Evolutionary conservation across 2,888 invertebrate species (phyloP).

Genomic region (Andrena flavipes): DNA sequence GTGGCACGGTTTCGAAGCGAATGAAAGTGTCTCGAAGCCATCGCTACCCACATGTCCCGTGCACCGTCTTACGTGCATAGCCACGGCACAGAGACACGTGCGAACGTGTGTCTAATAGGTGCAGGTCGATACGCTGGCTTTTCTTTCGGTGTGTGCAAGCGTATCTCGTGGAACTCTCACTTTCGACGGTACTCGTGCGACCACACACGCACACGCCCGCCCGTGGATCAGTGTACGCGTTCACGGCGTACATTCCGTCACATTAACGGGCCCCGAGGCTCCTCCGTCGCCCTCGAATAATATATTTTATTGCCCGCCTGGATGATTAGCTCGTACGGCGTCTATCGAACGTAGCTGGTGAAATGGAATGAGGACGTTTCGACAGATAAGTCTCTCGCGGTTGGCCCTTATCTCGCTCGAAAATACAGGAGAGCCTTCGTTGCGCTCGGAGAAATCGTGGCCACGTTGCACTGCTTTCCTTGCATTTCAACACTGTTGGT

Average conservation of each 20-base stretch:
- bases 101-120: conserved; percentile 7
- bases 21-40: neutral
- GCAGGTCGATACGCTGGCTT: conserved; percentile 33
- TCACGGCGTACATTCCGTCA: conserved; percentile 40
- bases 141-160: conserved; percentile 27
- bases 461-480: neutral
- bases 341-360: conserved; percentile 48
- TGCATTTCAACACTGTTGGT: neutral
- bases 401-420: conserved; percentile 46
- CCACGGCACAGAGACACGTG: neutral
- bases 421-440: conserved; percentile 20
- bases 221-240: conserved; percentile 27
- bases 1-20: neutral
- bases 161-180: conserved; percentile 69
- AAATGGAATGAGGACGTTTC: conserved; percentile 58
- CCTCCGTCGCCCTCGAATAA: conserved; percentile 41
- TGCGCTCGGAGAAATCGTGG: conserved; percentile 22
- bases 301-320: conserved; percentile 48
- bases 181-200: conserved; percentile 68
- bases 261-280: conserved; percentile 30
- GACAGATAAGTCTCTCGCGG: conserved; percentile 42
- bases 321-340: conserved; percentile 53
- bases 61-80: neutral
- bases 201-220: conserved; percentile 15
- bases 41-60: conserved; percentile 1